phyloP scores from a whole-genome alignment of 2,888 invertebrate genomes.

The Platypus cylindrus region DNA sequence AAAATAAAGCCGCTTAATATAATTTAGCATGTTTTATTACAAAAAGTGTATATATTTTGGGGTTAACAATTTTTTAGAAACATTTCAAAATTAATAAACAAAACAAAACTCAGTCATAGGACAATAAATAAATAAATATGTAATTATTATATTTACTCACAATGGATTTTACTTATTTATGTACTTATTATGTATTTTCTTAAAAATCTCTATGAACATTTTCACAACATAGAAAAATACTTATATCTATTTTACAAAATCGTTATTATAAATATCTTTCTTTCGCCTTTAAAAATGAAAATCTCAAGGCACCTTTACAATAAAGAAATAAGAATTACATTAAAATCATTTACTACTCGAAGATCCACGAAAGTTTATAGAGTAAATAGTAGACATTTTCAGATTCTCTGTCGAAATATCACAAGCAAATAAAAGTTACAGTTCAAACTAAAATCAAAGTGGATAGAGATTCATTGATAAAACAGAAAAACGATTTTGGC shows the following conservation, averaged over 20 bases:
- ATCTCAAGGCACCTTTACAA: slow-evolving; percentile 41
- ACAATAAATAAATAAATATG: slow-evolving; percentile 30
- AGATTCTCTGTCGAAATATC: too few relatives aligned
- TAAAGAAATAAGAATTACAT: too few relatives aligned
- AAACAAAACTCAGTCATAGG: slow-evolving; percentile 29
- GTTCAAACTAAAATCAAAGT: too few relatives aligned
- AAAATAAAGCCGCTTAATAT: not conserved
- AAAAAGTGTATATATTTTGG: slow-evolving; percentile 29
- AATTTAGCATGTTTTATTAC: slow-evolving; percentile 24
- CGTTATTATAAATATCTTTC: too few relatives aligned
- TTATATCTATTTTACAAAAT: slow-evolving; percentile 57
- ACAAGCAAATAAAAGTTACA: too few relatives aligned
- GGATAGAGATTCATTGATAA: too few relatives aligned
- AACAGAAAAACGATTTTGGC: too few relatives aligned
- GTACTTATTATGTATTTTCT: too few relatives aligned
- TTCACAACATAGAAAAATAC: slow-evolving; percentile 58
- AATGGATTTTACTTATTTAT: slow-evolving; percentile 28
- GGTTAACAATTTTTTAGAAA: slow-evolving; percentile 29
- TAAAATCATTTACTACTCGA: slow-evolving; percentile 18
- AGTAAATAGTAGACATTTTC: slow-evolving; percentile 11
- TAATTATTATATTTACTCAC: too few relatives aligned
- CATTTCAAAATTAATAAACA: slow-evolving; percentile 15
- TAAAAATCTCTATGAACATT: slow-evolving; percentile 34
- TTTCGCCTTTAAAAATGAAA: slow-evolving; percentile 49
- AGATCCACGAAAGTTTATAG: slow-evolving; percentile 23